phyloP scores from a whole-genome alignment of 2,888 invertebrate genomes.

The Papilio gigon region DNA sequence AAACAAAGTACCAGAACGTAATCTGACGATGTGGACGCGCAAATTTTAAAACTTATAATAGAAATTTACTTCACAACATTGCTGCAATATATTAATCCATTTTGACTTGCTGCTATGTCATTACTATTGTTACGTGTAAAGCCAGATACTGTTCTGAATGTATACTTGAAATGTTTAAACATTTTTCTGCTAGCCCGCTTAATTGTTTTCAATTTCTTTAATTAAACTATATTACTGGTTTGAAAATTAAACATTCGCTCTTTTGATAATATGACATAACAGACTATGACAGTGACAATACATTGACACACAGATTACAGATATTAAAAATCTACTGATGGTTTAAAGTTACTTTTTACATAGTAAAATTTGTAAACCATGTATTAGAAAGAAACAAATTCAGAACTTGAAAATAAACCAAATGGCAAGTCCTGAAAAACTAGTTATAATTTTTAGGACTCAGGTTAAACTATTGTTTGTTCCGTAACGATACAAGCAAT shows the following conservation, averaged over 20 bases:
- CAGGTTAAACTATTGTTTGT: too few species aligned
- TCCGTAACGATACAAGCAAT: too few species aligned
- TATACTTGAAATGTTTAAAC: conserved; percentile 26
- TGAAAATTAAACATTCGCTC: conserved; percentile 10
- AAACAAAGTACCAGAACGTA: conserved; percentile 49
- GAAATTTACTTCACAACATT: conserved; percentile 62
- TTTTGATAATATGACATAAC: conserved; percentile 12
- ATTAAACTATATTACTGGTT: neutral
- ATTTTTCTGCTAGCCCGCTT: conserved; percentile 8
- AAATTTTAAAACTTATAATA: neutral
- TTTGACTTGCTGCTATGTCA: conserved; percentile 35
- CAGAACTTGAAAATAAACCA: too few species aligned
- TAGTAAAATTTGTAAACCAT: neutral
- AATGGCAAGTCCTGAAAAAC: too few species aligned
- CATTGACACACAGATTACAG: neutral
- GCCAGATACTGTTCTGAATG: conserved; percentile 43
- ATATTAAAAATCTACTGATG: neutral
- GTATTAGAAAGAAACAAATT: too few species aligned
- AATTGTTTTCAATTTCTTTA: neutral
- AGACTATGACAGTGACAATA: neutral
- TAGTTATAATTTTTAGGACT: too few species aligned
- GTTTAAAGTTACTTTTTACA: neutral
- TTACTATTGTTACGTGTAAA: conserved; percentile 17
- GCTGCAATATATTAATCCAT: conserved; percentile 58
- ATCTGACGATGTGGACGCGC: neutral